A percentile compares a stretch with the other conserved stretches of the same genome.
These are phyloP conservation scores for Onychomys leucogaster DNA, from an alignment of 2,797 vertebrate genomes.

Conservation along the genomic window DNA sequence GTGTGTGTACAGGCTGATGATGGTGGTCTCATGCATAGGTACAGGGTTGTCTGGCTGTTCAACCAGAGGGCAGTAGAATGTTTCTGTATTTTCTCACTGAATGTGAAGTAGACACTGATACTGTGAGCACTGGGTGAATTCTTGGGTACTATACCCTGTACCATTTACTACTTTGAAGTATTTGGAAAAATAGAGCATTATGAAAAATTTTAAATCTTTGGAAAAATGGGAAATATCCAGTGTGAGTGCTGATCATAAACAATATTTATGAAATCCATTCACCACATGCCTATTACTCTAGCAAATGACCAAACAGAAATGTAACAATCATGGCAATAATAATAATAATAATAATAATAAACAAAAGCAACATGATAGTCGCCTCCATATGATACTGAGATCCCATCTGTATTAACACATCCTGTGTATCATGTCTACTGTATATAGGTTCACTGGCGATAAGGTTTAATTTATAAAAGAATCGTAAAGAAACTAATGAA, in stretches of 20 bases:
- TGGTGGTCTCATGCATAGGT: neutral
- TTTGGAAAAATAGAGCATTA: neutral
- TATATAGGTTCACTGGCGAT: neutral
- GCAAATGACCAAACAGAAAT: neutral
- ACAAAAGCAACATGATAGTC: neutral
- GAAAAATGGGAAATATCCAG: neutral
- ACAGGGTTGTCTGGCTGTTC: fast-evolving
- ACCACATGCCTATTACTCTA: neutral
- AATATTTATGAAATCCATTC: neutral
- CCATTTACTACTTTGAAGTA: neutral
- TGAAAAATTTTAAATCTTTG: neutral
- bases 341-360: neutral
- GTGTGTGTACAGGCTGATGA: neutral
- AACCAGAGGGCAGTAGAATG: neutral
- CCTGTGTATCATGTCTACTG: neutral
- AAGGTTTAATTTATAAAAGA: neutral
- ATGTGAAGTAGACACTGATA: neutral
- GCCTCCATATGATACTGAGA: neutral
- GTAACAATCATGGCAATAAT: neutral
- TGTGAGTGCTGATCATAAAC: neutral
- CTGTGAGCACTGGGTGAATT: neutral
- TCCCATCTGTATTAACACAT: neutral
- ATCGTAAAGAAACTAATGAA: neutral
- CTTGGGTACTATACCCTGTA: neutral
- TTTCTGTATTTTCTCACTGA: neutral